phyloP scores from a whole-genome alignment of 2,113 vertebrate genomes.

The Spea bombifrons region DNA sequence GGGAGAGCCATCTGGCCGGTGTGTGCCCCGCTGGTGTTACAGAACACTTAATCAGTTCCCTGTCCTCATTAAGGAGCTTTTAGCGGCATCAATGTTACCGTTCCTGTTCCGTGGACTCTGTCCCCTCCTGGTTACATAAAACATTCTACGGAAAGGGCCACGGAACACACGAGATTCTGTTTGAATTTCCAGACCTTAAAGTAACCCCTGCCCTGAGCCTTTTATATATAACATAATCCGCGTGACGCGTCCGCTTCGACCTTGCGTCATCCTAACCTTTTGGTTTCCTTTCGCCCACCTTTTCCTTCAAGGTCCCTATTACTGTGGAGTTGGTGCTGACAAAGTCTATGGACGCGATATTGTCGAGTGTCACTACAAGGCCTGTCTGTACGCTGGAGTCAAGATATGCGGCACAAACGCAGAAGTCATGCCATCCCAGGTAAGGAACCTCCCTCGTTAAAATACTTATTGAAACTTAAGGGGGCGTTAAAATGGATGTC shows the following conservation, averaged over 20 bases:
- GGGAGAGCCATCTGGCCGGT: slow-evolving; percentile 1
- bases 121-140: neutral
- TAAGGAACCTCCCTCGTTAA: slow-evolving; percentile 20
- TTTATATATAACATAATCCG: too few relatives aligned
- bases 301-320: slow-evolving; percentile 73
- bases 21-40: neutral
- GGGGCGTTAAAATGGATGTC: too few relatives aligned
- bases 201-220: neutral
- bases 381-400: slow-evolving; percentile 73
- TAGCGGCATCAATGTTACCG: neutral
- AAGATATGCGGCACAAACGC: slow-evolving; percentile 73
- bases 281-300: neutral
- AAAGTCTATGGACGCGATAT: slow-evolving; percentile 77
- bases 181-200: neutral
- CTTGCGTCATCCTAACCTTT: too few relatives aligned
- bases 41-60: neutral
- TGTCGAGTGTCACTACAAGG: slow-evolving; percentile 77
- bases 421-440: slow-evolving; percentile 79
- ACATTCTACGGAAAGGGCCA: neutral
- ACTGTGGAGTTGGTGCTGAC: slow-evolving; percentile 81
- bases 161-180: neutral
- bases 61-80: slow-evolving; percentile 14
- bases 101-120: neutral
- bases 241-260: too few relatives aligned
- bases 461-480: too few relatives aligned